Evolutionary conservation across 2,888 invertebrate genomes (phyloP).

Genomic region (Xestia ashworthii): DNA sequence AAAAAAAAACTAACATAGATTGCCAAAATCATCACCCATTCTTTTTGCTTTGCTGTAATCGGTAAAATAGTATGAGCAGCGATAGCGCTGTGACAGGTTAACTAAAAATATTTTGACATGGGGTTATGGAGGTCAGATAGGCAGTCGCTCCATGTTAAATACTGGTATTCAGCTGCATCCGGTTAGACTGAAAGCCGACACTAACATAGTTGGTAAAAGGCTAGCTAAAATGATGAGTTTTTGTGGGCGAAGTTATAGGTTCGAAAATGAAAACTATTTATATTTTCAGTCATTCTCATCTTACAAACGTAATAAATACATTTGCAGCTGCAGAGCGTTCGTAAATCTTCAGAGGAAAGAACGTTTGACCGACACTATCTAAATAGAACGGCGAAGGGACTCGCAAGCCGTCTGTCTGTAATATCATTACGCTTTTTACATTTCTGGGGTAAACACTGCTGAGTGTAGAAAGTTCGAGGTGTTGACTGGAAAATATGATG

Average conservation of each 20-base stretch:
- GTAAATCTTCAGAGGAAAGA: slow-evolving; percentile 51
- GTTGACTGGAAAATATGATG: neutral
- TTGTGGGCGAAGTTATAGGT: too few species aligned
- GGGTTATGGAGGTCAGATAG: neutral
- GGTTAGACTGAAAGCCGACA: neutral
- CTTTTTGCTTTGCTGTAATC: too few species aligned
- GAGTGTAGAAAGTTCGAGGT: neutral
- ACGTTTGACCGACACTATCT: slow-evolving; percentile 62
- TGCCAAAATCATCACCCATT: too few species aligned
- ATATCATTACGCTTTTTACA: slow-evolving; percentile 38
- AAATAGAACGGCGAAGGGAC: slow-evolving; percentile 56
- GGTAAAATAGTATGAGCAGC: too few species aligned
- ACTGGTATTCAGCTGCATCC: neutral
- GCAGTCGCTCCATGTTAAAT: neutral
- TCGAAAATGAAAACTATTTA: too few species aligned
- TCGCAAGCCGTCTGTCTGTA: slow-evolving; percentile 20
- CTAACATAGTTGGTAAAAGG: neutral
- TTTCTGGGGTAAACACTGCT: slow-evolving; percentile 19
- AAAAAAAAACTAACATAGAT: too few species aligned
- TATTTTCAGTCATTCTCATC: neutral
- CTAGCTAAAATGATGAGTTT: neutral
- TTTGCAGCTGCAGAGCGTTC: slow-evolving; percentile 32
- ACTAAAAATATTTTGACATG: neutral
- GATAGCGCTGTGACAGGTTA: too few species aligned
- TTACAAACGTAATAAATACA: slow-evolving; percentile 38